These are phyloP conservation scores for Channa striata DNA, from an alignment of 2,797 vertebrate species.

Conservation along the genomic window DNA sequence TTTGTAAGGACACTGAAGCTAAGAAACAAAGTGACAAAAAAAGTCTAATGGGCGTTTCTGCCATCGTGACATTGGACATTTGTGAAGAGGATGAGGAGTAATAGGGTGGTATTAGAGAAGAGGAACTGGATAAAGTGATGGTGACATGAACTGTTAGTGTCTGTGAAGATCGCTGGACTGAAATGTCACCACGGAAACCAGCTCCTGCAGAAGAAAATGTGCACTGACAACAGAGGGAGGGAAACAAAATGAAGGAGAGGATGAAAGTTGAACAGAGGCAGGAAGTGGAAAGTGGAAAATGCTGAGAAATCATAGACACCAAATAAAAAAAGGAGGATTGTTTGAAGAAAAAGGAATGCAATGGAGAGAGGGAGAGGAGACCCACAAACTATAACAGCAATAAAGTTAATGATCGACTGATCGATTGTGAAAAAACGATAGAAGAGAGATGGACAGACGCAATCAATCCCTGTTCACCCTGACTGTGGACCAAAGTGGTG, in stretches of 20 bases:
- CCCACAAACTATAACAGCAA: too few relatives aligned
- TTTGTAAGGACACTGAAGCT: too few relatives aligned
- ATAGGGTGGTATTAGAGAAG: background rate
- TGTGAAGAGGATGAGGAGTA: background rate
- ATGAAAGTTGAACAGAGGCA: too few relatives aligned
- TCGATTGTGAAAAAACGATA: background rate
- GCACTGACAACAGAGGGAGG: conserved; percentile 5
- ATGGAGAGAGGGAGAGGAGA: too few relatives aligned
- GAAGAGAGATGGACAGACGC: background rate
- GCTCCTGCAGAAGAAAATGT: conserved; percentile 10
- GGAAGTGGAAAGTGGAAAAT: too few relatives aligned
- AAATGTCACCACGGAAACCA: conserved; percentile 28
- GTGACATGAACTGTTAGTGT: conserved; percentile 31
- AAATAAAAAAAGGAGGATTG: background rate
- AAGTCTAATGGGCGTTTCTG: background rate
- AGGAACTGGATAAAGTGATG: too few relatives aligned
- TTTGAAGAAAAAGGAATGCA: background rate
- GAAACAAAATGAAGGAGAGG: background rate
- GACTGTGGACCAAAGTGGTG: conserved; percentile 15
- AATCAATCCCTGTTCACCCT: background rate
- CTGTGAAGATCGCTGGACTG: conserved; percentile 16
- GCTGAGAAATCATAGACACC: background rate
- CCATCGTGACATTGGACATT: background rate
- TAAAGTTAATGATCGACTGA: too few relatives aligned
- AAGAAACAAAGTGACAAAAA: too few relatives aligned